Conservation (phyloP, 2,888 invertebrate genomes). For the Nomada lathburiana region DNA sequence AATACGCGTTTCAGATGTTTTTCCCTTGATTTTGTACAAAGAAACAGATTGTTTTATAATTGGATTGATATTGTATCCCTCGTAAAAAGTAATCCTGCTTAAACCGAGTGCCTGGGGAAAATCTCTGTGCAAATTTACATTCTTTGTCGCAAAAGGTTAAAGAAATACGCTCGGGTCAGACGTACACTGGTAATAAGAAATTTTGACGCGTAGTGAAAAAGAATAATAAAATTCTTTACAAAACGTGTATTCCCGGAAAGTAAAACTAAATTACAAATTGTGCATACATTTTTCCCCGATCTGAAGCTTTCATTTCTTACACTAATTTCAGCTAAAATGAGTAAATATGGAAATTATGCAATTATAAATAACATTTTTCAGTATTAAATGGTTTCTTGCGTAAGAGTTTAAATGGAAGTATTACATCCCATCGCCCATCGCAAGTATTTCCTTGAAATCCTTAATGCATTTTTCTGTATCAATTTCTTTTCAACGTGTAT, state of each 20-base stretch:
- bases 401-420: no score
- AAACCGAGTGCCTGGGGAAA: conserved; percentile 5
- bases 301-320: no score
- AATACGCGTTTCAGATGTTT: neutral
- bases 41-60: conserved; percentile 40
- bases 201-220: neutral
- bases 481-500: no score
- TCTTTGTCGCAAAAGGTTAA: neutral
- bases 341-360: neutral
- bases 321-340: no score
- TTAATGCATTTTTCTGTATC: no score
- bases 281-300: neutral
- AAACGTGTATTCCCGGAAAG: neutral
- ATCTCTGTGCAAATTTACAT: conserved; percentile 28
- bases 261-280: neutral
- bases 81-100: conserved; percentile 37
- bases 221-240: neutral
- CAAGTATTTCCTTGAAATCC: no score
- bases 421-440: no score
- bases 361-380: neutral
- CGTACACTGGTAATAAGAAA: conserved; percentile 19
- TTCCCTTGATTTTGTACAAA: conserved; percentile 1
- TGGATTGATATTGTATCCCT: conserved; percentile 5
- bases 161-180: conserved; percentile 2
- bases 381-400: no score